Evolutionary conservation across 2,113 vertebrate genomes (phyloP), one percentile per base, ranked within the genome.

Genomic region (Mormoops blainvillei): DNA sequence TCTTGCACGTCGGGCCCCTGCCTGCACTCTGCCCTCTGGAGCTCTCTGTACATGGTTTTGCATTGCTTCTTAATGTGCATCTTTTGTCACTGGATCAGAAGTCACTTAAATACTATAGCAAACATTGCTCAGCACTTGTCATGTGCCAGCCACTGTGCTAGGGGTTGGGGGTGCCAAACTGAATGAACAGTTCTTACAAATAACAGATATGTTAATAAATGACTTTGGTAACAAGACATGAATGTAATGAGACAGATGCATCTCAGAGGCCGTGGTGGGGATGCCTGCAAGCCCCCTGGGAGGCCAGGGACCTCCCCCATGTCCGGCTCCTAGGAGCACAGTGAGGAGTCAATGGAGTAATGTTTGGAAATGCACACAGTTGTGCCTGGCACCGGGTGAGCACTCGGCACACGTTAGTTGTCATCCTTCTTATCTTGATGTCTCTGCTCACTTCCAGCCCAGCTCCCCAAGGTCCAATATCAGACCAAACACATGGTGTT

Each of bases 211-310:
- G 14, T 45, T 56, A 18, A 13, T 73, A 36, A 26, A 50, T 28
- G 13, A 5, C 24, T 26, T 20, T 48, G 45, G 70, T 38, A 36
- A 48, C 45, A 82, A 77, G 45, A 67, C 24, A 0, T 2, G 22
- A 9, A 11, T 12, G 1, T 77, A 71, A n/a, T 58, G 41, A 65
- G 67, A 41, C 33, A 50, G 52, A 18, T 43, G 28, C 2, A 0
- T 82, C 26, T 2, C 0, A 0, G 20, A 10, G n/a, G 19, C 48
- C 38, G 4, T 5, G 41, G 36, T 28, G 20, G 7, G 13, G 5
- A 41, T 2, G 50, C 36, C 31, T 5, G 11, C 9, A 7, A 70
- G 7, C 54, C 48, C 33, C 41, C 68, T 5, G 4, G 6, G 24
- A 48, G 24, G 14, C 16, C 22, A 50, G 15, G 15, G 13, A 2